Evolutionary conservation across 2,888 invertebrate genomes (phyloP), one percentile per base, ranked within the genome.

Genomic region (Drosophila birchii): DNA sequence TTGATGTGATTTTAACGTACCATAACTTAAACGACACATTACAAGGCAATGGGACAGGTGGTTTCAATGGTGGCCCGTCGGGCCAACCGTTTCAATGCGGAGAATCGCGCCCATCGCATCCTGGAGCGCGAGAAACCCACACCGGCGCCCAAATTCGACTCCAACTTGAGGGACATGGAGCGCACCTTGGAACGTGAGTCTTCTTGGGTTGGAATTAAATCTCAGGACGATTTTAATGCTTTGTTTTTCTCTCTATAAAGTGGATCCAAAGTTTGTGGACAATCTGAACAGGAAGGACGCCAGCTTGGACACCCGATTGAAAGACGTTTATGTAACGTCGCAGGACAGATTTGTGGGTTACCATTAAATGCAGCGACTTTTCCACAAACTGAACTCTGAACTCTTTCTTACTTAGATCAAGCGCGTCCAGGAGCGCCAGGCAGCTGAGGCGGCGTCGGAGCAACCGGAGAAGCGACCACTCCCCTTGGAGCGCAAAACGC

Each of bases 281-380:
- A 94, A 94, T 79, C 92, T 95, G n/a, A 92, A 94, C 67, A 94
- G 91, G 81, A 96, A 96, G 91, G 93, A 96, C 91, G 57, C 88
- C 9, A 90, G 82, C n/a, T 93, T 96, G 14, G 94, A 96, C 86
- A 92, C 93, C 39, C 93, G 95, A 89, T 93, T 97, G 70, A 96
- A 95, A 92, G 93, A 94, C 90, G 95, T 97, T 93, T 97, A 94
- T 94, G 96, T 97, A 90, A 94, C 94, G 61, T 96, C 96, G 0
- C 88, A 93, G 61, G 95, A 95, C 62, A 92, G 92, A 63, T 93
- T 94, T 45, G 94, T 94, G 86, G 93, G 93, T 88, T 93, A 93
- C 61, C 63, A 23, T 12, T 0, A 51, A 11, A 1, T 0, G 2
- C 16, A 23, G 41, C 9, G 9, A 8, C 23, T 2, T 26, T 26